phyloP scores from a whole-genome alignment of 2,113 vertebrate genomes.

The Paratilapia polleni region DNA sequence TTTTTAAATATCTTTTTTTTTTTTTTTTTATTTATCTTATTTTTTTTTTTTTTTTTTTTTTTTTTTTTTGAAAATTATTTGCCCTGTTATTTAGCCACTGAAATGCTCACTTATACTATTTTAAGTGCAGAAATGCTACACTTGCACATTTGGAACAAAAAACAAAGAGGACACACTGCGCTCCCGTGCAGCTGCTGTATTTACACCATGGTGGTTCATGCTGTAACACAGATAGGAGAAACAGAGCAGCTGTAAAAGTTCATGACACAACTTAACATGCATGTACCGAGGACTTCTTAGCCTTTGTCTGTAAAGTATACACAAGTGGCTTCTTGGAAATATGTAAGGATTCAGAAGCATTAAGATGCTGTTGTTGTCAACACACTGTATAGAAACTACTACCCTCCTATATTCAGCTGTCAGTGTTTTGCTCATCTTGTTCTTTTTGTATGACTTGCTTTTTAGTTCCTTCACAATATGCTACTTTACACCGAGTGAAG shows the following conservation, averaged over 20 bases:
- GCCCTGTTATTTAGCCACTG: not conserved
- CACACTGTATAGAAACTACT: not conserved
- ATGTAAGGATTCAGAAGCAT: not conserved
- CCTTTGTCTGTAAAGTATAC: not conserved
- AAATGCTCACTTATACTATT: not conserved
- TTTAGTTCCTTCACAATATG: not conserved
- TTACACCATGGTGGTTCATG: not conserved
- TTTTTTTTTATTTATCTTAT: no score
- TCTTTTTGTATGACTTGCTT: not conserved
- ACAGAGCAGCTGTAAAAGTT: not conserved
- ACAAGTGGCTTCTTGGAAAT: not conserved
- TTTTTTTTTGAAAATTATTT: not conserved
- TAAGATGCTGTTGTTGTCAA: not conserved
- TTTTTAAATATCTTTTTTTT: no score
- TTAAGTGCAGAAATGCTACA: not conserved
- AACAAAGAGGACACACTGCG: not conserved
- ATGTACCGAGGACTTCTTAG: not conserved
- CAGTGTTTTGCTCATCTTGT: not conserved
- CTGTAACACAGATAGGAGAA: not conserved
- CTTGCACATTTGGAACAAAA: not conserved
- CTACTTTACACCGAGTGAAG: not conserved
- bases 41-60: not conserved
- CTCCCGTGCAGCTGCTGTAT: not conserved
- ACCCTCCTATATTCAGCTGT: not conserved
- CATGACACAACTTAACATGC: not conserved